Evolutionary conservation across 2,888 invertebrate genomes (phyloP).

Genomic region (Alloscopus bannaensis): DNA sequence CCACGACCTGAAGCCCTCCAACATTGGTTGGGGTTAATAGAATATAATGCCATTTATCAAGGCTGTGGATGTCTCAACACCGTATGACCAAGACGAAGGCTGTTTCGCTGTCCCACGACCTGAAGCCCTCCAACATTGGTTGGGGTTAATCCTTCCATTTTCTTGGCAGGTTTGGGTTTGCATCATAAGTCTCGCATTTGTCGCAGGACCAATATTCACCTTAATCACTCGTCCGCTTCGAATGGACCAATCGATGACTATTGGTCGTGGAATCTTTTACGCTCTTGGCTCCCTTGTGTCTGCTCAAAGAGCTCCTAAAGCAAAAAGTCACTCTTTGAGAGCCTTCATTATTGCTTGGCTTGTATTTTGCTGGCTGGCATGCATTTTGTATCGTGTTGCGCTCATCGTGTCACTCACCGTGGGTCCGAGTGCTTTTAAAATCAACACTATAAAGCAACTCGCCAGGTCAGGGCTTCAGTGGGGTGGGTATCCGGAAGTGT

Average conservation of each 20-base stretch:
- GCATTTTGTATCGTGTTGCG: slow-evolving; percentile 70
- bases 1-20: slow-evolving; percentile 72
- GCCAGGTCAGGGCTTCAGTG: slow-evolving; percentile 69
- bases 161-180: slow-evolving; percentile 73
- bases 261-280: slow-evolving; percentile 70
- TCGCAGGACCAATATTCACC: slow-evolving; percentile 71
- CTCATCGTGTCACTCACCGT: slow-evolving; percentile 72
- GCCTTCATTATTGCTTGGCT: slow-evolving; percentile 71
- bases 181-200: slow-evolving; percentile 70
- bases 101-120: slow-evolving; percentile 73
- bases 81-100: slow-evolving; percentile 72
- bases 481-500: slow-evolving; percentile 68
- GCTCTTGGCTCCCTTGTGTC: slow-evolving; percentile 70
- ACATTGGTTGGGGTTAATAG: slow-evolving; percentile 71
- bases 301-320: slow-evolving; percentile 67
- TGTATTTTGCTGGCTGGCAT: slow-evolving; percentile 72
- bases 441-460: slow-evolving; percentile 66
- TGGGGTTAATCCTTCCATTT: slow-evolving; percentile 71
- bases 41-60: too few relatives aligned
- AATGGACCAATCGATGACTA: slow-evolving; percentile 66
- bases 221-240: slow-evolving; percentile 68
- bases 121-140: slow-evolving; percentile 71
- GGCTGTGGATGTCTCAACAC: slow-evolving; percentile 71
- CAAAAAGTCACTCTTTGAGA: slow-evolving; percentile 69
- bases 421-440: slow-evolving; percentile 68